These are phyloP conservation scores for Heterodera filipjevi DNA, from an alignment of 2,888 invertebrate species.

Conservation along the genomic window DNA sequence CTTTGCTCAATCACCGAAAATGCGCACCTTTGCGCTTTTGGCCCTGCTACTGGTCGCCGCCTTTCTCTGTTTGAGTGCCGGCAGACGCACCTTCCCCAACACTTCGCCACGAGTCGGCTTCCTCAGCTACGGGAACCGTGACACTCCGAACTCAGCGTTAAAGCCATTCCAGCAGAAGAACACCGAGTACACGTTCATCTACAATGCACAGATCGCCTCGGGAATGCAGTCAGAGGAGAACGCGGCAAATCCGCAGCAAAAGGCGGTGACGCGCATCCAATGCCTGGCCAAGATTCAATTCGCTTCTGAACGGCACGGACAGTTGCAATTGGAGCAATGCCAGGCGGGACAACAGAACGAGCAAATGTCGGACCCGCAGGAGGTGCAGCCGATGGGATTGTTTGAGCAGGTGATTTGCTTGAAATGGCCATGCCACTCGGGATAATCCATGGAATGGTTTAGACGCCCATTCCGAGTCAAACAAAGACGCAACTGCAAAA, in stretches of 20 bases:
- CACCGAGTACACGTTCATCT: conserved; percentile 33
- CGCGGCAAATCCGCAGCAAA: conserved; percentile 32
- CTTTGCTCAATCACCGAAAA: background rate
- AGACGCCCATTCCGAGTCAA: conserved; percentile 25
- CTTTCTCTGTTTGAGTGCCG: conserved; percentile 7
- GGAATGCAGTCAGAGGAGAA: conserved; percentile 26
- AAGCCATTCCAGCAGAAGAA: conserved; percentile 37
- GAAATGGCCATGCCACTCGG: background rate
- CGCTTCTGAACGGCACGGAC: conserved; percentile 30
- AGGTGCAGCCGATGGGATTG: conserved; percentile 30
- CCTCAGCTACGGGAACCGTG: background rate
- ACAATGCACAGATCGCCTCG: conserved; percentile 39
- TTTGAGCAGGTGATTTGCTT: conserved; percentile 30
- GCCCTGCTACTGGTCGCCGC: conserved; percentile 1
- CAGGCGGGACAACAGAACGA: conserved; percentile 41
- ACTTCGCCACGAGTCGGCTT: background rate
- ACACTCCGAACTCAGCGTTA: background rate
- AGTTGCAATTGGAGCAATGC: conserved; percentile 33
- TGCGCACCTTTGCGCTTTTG: conserved; percentile 1
- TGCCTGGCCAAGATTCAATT: conserved; percentile 38
- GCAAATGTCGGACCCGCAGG: conserved; percentile 27
- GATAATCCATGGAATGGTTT: background rate
- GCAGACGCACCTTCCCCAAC: background rate
- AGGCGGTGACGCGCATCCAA: conserved; percentile 43
- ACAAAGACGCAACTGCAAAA: conserved; percentile 35